Base-by-base conservation (phyloP, 2,113 vertebrate species). In the Eleginops maclovinus region DNA sequence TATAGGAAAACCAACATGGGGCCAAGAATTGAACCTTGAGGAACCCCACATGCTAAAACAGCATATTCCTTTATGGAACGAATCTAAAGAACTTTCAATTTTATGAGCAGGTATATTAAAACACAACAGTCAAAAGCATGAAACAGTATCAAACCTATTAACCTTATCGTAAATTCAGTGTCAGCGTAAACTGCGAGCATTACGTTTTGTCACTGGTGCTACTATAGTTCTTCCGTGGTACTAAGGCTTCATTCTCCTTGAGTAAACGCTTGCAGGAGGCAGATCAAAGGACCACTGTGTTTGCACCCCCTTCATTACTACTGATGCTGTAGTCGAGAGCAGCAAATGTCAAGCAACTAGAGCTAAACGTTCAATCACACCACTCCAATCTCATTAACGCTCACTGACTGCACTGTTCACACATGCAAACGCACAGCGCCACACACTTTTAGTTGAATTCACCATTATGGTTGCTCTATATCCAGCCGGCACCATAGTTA, bases 321-420 rank as follows among this genome's bases (percentile, higher is more conserved):
- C 68, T 41, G 24, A 75, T 67, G 64, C 63, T 69, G 28, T 64
- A 75, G 82, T 65, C 10, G 1, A 61, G 31, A 77, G 54, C 66
- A 3, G 54, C 9, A 17, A 82, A 80, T 62, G 69, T 82, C 78
- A 62, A 75, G 66, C 65, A 74, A 63, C 0, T 14, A 75, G 43
- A 15, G 51, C 61, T 65, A 69, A 75, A 65, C 8, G 13, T 83
- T 85, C 66, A 61, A 26, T 88, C 70, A 73, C 70, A 69, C 66
- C 71, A 44, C 53, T 79, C 36, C 8, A 83, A 79, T 82, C 59
- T 78, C 76, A 80, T 84, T 81, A 82, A 68, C 53, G 47, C 64
- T 55, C 47, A 46, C 17, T 65, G 51, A 75, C 60, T 62, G 60
- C 61, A 67, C 67, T 41, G 59, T 75, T 76, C 26, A 4, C 68